Evolutionary conservation across 2,888 invertebrate genomes (phyloP).

Genomic region (Drosophila crucigera): DNA sequence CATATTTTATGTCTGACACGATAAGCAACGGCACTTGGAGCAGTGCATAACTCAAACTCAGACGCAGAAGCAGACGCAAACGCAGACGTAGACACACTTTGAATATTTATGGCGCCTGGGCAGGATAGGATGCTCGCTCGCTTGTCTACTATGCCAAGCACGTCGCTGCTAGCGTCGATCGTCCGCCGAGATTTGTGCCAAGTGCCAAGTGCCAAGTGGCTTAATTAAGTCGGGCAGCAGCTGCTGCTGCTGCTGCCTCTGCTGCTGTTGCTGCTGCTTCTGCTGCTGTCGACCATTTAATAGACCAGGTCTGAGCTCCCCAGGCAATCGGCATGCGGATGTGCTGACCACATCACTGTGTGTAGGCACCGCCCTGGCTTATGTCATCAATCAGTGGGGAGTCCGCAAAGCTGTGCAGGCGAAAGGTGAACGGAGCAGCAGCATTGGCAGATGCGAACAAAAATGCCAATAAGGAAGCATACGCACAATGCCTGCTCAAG

Average conservation of each 20-base stretch:
- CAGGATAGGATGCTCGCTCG: constrained; percentile 55
- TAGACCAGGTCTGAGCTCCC: constrained; percentile 29
- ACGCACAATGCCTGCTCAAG: constrained; percentile 59
- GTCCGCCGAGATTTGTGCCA: constrained; percentile 59
- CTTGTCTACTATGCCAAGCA: constrained; percentile 55
- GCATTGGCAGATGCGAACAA: not conserved
- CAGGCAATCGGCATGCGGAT: constrained; percentile 55
- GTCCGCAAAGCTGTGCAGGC: constrained; percentile 15
- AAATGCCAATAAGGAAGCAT: constrained; percentile 13
- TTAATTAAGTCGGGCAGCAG: constrained; percentile 63
- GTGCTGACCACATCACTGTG: constrained; percentile 7
- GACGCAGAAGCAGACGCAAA: constrained; percentile 9
- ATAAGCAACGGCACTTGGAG: constrained; percentile 63
- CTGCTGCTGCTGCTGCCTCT: constrained; percentile 7
- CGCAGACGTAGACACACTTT: constrained; percentile 31
- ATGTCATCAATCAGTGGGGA: constrained; percentile 66
- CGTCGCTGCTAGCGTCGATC: constrained; percentile 68
- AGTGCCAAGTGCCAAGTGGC: constrained; percentile 48
- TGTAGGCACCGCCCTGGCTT: constrained; percentile 45
- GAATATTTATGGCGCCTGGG: constrained; percentile 71
- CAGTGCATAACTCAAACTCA: constrained; percentile 52
- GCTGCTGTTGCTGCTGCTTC: constrained; percentile 19
- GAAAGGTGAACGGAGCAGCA: not conserved
- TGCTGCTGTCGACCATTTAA: constrained; percentile 16
- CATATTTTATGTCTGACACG: constrained; percentile 55